Base-by-base conservation (phyloP, 2,113 vertebrate genomes). In the Notothenia coriiceps region DNA sequence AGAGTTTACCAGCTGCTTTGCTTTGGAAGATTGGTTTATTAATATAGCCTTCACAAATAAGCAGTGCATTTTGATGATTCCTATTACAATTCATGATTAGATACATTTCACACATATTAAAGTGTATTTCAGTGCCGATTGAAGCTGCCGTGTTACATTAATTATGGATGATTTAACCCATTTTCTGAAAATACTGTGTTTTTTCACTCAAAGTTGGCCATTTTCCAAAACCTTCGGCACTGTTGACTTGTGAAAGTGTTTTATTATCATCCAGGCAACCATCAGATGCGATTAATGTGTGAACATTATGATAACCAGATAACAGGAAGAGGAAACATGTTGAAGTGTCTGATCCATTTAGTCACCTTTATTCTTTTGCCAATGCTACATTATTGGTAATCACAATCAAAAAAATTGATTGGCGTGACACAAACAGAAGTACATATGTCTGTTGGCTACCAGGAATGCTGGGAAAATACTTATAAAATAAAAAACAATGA, bases 51-150 rank as follows among this genome's bases (percentile, higher is more conserved):
- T 40, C 35, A 40, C 1, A 40, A 63, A 12, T 61, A 43, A n/a
- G 17, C 10, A 15, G 9, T 61, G 59, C 35, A 43, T 60, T 61
- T 17, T 43, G 33, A n/a, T 61, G 10, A 61, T n/a, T 56, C 44
- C 35, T 25, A 66, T 50, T 12, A 67, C 1, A 51, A 67, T 67
- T 51, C 22, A 35, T 33, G 14, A 15, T 20, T 49, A 25, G 25
- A 50, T 18, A 50, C 63, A 66, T 66, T 66, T 66, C 46, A 33
- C 63, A 66, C 14, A 66, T 50, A 29, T 49, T 49, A 65, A 20
- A 29, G 6, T 65, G 17, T 10, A 29, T 65, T 29, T 17, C 47
- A 66, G 47, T 18, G 15, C 10, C 25, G 18, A 51, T 51, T 66
- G 10, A 50, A 50, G 25, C 22, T 66, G 46, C 22, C 12, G 11